Percentiles rank a stretch among this genome's conserved stretches.
phyloP scores from a whole-genome alignment of 2,113 vertebrate genomes.

The Pavo muticus region DNA sequence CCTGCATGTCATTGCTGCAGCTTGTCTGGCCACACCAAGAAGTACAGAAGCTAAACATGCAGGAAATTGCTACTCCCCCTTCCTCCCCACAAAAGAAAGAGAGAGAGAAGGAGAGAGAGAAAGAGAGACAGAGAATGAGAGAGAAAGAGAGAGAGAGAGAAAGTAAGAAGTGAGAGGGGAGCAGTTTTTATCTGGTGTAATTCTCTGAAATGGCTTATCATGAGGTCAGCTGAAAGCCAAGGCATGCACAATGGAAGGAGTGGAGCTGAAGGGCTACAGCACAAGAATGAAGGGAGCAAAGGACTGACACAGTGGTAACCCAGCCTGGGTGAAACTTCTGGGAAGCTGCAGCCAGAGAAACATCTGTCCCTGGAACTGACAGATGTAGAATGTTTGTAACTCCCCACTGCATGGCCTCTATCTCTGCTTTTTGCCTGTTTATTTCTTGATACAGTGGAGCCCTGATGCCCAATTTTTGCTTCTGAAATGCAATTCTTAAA shows the following conservation, averaged over 20 bases:
- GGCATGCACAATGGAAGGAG: not conserved
- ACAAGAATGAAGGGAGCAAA: not conserved
- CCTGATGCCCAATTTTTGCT: not conserved
- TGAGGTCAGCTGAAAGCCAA: not conserved
- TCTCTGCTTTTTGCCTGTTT: not conserved
- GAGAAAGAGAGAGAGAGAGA: not conserved
- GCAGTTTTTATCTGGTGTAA: not conserved
- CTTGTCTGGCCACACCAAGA: not conserved
- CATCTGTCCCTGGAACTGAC: not conserved
- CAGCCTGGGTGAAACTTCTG: not conserved
- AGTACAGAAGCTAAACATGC: not conserved
- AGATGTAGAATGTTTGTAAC: not conserved
- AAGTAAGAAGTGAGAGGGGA: not conserved
- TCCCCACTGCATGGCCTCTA: not conserved
- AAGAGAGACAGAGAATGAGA: not conserved
- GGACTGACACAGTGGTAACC: not conserved
- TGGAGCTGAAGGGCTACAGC: not conserved
- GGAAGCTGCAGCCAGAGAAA: not conserved
- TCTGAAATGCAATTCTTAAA: not conserved
- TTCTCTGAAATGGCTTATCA: slow-evolving; percentile 18
- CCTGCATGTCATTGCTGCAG: not conserved
- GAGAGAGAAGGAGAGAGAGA: too few species aligned
- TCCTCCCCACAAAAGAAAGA: not conserved
- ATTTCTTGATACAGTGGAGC: not conserved
- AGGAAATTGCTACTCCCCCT: not conserved